Base-by-base conservation (phyloP, 2,113 vertebrate genomes). In the Thalassarche chlororhynchos region DNA sequence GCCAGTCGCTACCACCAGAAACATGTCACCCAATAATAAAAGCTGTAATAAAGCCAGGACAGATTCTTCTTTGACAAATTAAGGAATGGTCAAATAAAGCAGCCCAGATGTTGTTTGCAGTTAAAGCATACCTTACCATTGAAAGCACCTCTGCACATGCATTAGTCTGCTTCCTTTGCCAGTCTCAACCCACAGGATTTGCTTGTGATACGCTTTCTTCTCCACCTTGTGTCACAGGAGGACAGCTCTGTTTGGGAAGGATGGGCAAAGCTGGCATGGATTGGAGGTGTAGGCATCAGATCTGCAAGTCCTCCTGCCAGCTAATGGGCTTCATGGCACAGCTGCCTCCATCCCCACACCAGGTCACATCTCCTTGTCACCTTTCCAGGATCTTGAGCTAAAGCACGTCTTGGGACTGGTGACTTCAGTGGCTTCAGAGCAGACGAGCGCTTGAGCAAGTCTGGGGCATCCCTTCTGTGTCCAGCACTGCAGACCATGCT, bases 71-170 rank as follows among this genome's bases (percentile, higher is more conserved):
- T 20, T 34, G 36, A 26, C 12, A 52, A 52, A 34, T 15, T 8
- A 29, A 52, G 23, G 51, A 46, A 25, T 0, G 0, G 60, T 55
- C 21, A 16, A 36, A 62, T 29, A 46, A 57, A 19, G 10, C 32
- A 77, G 31, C 42, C 29, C 10, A 5, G 18, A 5, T 0, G 0
- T 13, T 40, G 15, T 7, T 25, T 29, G 44, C 38, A 46, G 36
- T 47, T 69, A 34, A 47, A 80, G 38, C 29, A 17, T 3, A 46
- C 24, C 84, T 79, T 23, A 17, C 8, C 8, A 10, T 0, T 25
- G 26, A 42, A 38, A 42, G 29, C 20, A 24, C 28, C 24, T 26
- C 52, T 46, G 25, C 32, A 16, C 38, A 1, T 1, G 12, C 34
- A 32, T 25, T 29, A 1, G 2, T 20, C 31, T 46, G 19, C 29